Evolutionary conservation across 2,113 vertebrate genomes (phyloP), one percentile per base, ranked within the genome.

Genomic region (Glaucomys volans): DNA sequence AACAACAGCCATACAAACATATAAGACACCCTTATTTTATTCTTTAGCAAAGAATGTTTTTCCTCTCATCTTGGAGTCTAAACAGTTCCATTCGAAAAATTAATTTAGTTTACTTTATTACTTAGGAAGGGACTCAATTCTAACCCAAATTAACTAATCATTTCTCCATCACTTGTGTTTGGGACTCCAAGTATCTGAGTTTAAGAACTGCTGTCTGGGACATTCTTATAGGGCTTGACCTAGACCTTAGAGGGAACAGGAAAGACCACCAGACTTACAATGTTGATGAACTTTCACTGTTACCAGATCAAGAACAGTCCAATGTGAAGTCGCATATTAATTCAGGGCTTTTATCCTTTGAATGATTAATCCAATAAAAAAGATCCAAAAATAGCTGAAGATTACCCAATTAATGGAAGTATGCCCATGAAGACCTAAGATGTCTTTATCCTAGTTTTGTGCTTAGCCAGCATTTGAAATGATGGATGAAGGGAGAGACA

Each of bases 31-130:
- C 37, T 17, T 72, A 8, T 75, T 95, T 87, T 64, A 79, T 79
- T 93, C 69, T 79, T 18, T 75, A 42, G 80, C 54, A 75, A 77
- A 90, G 26, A 76, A 42, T 0, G 0, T 77, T 94, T 97, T 87
- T 44, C 82, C 16, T 52, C 30, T 92, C 42, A 91, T 42, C 9
- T 62, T 94, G 66, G 66, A 69, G 8, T 85, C 52, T 90, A 76
- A 92, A 95, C 59, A 18, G 5, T 95, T 50, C 42, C 1, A 50
- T 93, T 86, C 95, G 66, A 93, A 89, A 89, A 90, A 92, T 95
- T 90, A 97, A 98, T 97, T 98, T 97, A 95, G 67, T 94, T 95
- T 91, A 96, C 95, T 98, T 98, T 98, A 95, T 85, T 97, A 94
- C 84, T 83, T 98, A 91, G 83, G 79, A 97, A 95, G 66, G 80